Base-by-base conservation (phyloP, 1,140 invertebrate species). In the Bacillus rossius region DNA sequence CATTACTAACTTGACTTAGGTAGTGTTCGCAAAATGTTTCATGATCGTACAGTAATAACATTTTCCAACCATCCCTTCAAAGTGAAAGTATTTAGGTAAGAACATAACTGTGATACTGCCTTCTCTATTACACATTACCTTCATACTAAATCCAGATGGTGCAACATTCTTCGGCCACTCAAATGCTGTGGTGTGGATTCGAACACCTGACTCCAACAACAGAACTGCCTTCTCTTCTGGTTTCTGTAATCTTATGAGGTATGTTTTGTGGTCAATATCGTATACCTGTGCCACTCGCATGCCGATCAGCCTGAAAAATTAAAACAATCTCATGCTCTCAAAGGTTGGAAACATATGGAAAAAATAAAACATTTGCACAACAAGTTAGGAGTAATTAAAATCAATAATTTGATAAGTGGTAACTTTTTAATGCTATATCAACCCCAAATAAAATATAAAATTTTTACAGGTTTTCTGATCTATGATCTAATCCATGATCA, bases 151-250 rank as follows among this genome's bases (percentile, higher is more conserved):
- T 1, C 94, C 92, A 14, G 94, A 97, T 1, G 96, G 95, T 19
- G 91, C 86, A 45, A 86, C 82, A 84, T 96, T 96, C 79, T 99
- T 99, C 1, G 96, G 95, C 97, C 97, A 99, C 72, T 99, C 95
- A 79, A 94, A 99, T 20, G 82, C 86, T 16, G 98, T 99, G 50
- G 85, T 88, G 73, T 99, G 97, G 62, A 99, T 87, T 52, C 96
- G 78, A 57, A 86, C 89, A 0, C 95, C 97, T 7, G 96, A 99
- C 80, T 99, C 98, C 3, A 99, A 73, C 3, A 99, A 72, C 47
- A 99, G 74, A 8, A 97, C 80, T 60, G 79, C 80, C 77, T 99
- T 99, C 67, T 93, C 83, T 68, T 89, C 88, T 8, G 80, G 83
- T 59, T 83, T 77, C 71, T 91, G 87, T 19, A 99, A 78, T 64